Evolutionary conservation across 2,113 vertebrate species (phyloP), one percentile per base, ranked within the genome.

Genomic region (Tinamus guttatus): DNA sequence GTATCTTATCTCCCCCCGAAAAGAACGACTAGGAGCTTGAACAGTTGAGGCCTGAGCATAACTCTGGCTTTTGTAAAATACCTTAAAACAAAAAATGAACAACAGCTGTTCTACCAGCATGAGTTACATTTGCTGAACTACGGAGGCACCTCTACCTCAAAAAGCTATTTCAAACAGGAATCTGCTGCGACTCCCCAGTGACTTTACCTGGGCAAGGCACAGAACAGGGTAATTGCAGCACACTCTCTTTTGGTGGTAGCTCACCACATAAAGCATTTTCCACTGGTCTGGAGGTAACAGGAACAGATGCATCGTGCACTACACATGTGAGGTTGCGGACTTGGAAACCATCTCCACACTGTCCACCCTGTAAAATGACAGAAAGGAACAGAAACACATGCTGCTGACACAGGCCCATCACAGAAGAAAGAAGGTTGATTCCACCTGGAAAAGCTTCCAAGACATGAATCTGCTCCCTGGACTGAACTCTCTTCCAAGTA

Each of bases 161-260:
- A 54, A 22, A 78, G 65, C 70, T 65, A 49, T 52, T 58, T 56
- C 27, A 60, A 38, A 24, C 62, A 83, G 63, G 60, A 81, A 58
- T 2, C 15, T 54, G 25, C 56, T 3, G 1, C 32, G 56, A 63
- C 40, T n/a, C 67, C 49, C 59, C 36, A 22, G 71, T 90, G 67
- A 34, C 76, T 59, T 88, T 98, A 99, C 99, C 99, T 98, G 98
- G 98, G 64, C 99, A 99, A 89, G 99, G 99, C 71, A 99, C 97
- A 30, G 98, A 99, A 95, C 99, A 99, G 0, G 97, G 97, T 93
- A 99, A 97, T 87, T 98, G 97, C 83, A 99, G 97, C 59, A 97
- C 93, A 22, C 95, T 96, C 9, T 96, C 96, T 47, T 97, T 98
- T 8, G 89, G 96, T 16, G 98, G 95, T 30, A 94, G 91, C 43